Conservation (phyloP, 2,113 vertebrate species). For the Euleptes europaea region DNA sequence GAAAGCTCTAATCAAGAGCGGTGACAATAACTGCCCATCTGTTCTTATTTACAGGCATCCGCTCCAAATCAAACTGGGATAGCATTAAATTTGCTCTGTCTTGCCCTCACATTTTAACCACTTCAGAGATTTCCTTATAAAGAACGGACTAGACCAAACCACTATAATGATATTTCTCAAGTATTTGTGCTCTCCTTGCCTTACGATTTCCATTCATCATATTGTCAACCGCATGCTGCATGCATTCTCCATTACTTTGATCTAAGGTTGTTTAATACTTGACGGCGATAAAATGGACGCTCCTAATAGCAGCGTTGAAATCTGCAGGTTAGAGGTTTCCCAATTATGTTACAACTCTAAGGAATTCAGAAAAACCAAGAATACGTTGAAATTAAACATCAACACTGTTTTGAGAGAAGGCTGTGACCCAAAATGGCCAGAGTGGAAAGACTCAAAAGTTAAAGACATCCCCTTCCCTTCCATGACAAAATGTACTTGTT, state of each 20-base stretch:
- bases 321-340: slow-evolving; percentile 44
- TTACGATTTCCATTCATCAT: slow-evolving; percentile 8
- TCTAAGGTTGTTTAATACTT: slow-evolving; percentile 46
- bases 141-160: slow-evolving; percentile 42
- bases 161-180: slow-evolving; percentile 36
- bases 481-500: neutral
- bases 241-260: slow-evolving; percentile 34
- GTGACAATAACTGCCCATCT: slow-evolving; percentile 56
- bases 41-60: slow-evolving; percentile 67
- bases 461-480: slow-evolving; percentile 23
- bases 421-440: slow-evolving; percentile 2
- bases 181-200: slow-evolving; percentile 4
- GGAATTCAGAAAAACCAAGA: slow-evolving; percentile 17
- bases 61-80: slow-evolving; percentile 39
- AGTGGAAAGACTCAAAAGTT: slow-evolving; percentile 1
- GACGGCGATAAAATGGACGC: slow-evolving; percentile 7
- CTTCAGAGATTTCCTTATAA: slow-evolving; percentile 19
- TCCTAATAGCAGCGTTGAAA: slow-evolving; percentile 37
- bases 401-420: slow-evolving; percentile 7
- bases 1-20: slow-evolving; percentile 64
- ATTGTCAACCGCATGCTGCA: slow-evolving; percentile 37
- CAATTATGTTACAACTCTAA: slow-evolving; percentile 46
- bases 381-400: neutral
- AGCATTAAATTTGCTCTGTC: slow-evolving; percentile 44
- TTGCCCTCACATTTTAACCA: slow-evolving; percentile 41